These are phyloP conservation scores for Pipra filicauda DNA, from an alignment of 2,113 vertebrate species.

Conservation along the genomic window DNA sequence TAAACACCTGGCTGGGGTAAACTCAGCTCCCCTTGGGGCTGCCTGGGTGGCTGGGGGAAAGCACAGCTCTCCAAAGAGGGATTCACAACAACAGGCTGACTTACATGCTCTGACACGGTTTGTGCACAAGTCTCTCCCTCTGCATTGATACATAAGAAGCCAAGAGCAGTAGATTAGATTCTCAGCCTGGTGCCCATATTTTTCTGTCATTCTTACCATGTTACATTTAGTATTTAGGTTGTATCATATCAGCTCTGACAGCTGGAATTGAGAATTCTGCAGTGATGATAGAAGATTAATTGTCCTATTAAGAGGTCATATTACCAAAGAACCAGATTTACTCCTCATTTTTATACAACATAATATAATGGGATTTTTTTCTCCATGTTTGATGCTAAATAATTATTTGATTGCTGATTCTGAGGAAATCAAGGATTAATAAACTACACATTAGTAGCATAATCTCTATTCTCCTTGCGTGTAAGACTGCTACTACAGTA, in stretches of 20 bases:
- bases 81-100: neutral
- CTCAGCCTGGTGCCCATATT: neutral
- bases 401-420: neutral
- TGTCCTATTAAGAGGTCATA: neutral
- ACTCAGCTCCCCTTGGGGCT: neutral
- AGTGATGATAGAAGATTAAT: conserved; percentile 12
- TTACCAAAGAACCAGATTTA: neutral
- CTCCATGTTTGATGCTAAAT: neutral
- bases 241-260: neutral
- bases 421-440: neutral
- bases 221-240: neutral
- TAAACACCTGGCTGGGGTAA: neutral
- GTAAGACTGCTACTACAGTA: neutral
- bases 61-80: neutral
- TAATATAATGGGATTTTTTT: neutral
- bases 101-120: neutral
- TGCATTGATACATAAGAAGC: neutral
- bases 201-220: neutral
- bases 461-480: neutral
- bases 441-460: neutral
- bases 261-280: conserved; percentile 9
- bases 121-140: neutral
- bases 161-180: neutral
- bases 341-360: neutral
- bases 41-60: neutral